Percentiles rank a stretch among this genome's conserved stretches.
Conservation (phyloP, 2,888 invertebrate genomes). For the Arctia plantaginis region DNA sequence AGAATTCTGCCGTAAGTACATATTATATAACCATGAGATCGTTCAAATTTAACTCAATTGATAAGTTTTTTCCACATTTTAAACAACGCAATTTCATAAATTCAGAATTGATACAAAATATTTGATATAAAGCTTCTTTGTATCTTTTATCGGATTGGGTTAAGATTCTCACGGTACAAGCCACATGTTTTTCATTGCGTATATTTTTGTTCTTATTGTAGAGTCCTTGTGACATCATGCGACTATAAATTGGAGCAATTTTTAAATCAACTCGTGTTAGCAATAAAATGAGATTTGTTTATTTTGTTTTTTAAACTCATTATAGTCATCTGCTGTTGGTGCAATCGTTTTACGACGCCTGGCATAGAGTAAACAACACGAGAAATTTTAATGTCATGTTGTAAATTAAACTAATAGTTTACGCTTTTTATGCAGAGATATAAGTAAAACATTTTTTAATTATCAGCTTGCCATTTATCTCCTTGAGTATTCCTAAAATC, state of each 20-base stretch:
- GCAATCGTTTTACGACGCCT: constrained; percentile 34
- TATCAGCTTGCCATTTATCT: not conserved
- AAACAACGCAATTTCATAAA: constrained; percentile 28
- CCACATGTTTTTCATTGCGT: constrained; percentile 82
- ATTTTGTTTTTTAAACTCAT: constrained; percentile 65
- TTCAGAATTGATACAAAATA: constrained; percentile 41
- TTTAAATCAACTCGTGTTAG: constrained; percentile 76
- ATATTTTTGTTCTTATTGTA: constrained; percentile 76
- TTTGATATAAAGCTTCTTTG: constrained; percentile 62
- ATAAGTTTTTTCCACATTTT: constrained; percentile 8
- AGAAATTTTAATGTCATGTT: constrained; percentile 36
- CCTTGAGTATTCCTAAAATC: not conserved
- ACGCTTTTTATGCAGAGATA: not conserved
- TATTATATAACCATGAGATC: not conserved
- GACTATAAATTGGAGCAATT: constrained; percentile 78
- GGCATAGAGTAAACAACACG: constrained; percentile 24
- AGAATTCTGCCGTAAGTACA: not conserved
- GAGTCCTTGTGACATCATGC: constrained; percentile 71
- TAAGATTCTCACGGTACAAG: constrained; percentile 80
- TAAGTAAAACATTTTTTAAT: not conserved
- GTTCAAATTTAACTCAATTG: not conserved
- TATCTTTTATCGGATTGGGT: constrained; percentile 70
- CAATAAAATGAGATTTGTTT: constrained; percentile 79
- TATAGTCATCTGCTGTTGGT: constrained; percentile 52
- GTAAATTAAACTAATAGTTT: constrained; percentile 5